phyloP scores from a whole-genome alignment of 1,140 invertebrate species.

The Ceratosolen fusciceps region DNA sequence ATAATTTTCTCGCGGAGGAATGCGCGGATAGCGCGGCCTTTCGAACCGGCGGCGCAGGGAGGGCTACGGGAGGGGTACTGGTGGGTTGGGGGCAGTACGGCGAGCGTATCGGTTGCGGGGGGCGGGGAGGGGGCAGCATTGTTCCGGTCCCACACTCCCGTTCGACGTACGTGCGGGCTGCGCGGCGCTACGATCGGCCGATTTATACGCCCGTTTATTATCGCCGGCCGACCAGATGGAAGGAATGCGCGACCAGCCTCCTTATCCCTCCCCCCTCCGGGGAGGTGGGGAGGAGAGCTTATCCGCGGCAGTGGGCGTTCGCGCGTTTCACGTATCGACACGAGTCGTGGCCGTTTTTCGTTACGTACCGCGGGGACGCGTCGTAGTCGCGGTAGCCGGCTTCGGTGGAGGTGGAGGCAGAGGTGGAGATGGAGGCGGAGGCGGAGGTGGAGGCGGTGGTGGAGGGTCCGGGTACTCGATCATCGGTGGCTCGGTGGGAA shows the following conservation, averaged over 20 bases:
- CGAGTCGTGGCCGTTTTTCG: no score
- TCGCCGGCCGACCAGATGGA: conserved; percentile 10
- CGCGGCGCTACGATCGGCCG: background rate
- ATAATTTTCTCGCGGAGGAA: conserved; percentile 1
- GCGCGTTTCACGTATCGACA: conserved; percentile 7
- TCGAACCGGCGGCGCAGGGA: background rate
- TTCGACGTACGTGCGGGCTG: background rate
- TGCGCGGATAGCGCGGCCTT: background rate
- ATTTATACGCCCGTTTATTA: conserved; percentile 25
- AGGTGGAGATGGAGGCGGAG: background rate
- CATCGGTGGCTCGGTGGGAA: background rate
- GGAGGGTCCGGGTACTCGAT: background rate
- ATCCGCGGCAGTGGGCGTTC: conserved; percentile 34
- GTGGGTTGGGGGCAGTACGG: no score
- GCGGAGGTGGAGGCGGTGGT: background rate
- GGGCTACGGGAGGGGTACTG: no score
- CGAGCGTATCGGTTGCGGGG: background rate
- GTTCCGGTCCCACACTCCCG: background rate
- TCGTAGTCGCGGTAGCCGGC: background rate
- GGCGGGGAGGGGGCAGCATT: background rate
- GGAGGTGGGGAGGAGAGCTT: no score
- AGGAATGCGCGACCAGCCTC: conserved; percentile 13
- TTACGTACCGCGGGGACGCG: background rate
- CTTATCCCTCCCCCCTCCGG: no score
- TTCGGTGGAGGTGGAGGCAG: no score